These are phyloP conservation scores for Cotesia glomerata DNA, from an alignment of 1,140 invertebrate genomes.

Conservation along the genomic window DNA sequence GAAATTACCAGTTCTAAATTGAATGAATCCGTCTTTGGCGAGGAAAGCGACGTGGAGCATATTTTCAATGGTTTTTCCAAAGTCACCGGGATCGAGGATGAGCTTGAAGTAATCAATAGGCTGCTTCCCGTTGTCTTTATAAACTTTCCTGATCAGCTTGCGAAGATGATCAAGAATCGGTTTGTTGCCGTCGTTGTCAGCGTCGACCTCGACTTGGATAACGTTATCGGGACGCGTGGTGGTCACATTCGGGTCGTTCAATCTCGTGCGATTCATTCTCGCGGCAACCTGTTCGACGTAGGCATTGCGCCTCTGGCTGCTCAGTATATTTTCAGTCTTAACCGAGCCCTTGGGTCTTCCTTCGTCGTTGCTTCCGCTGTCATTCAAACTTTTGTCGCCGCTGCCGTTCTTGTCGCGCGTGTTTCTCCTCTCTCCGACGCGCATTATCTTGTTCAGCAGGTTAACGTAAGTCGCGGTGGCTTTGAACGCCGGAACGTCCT, in stretches of 20 bases:
- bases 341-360: background rate
- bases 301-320: too few relatives aligned
- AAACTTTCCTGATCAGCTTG: slow-evolving; percentile 50
- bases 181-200: background rate
- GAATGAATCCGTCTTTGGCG: slow-evolving; percentile 65
- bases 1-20: background rate
- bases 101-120: slow-evolving; percentile 73
- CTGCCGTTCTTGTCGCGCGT: background rate
- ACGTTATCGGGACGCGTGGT: background rate
- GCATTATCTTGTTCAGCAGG: background rate
- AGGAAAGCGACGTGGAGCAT: slow-evolving; percentile 77
- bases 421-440: background rate
- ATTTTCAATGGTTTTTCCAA: slow-evolving; percentile 75
- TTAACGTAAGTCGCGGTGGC: background rate
- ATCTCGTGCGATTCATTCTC: background rate
- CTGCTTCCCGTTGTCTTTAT: slow-evolving; percentile 48
- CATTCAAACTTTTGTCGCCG: too few relatives aligned
- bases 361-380: background rate
- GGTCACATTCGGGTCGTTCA: background rate
- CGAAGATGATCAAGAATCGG: background rate
- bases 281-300: too few relatives aligned
- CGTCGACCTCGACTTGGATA: background rate
- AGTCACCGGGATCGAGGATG: slow-evolving; percentile 72
- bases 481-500: background rate
- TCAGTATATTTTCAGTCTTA: background rate